Evolutionary conservation across 2,888 invertebrate species (phyloP), one percentile per base, ranked within the genome.

Genomic region (Gerris lacustris): DNA sequence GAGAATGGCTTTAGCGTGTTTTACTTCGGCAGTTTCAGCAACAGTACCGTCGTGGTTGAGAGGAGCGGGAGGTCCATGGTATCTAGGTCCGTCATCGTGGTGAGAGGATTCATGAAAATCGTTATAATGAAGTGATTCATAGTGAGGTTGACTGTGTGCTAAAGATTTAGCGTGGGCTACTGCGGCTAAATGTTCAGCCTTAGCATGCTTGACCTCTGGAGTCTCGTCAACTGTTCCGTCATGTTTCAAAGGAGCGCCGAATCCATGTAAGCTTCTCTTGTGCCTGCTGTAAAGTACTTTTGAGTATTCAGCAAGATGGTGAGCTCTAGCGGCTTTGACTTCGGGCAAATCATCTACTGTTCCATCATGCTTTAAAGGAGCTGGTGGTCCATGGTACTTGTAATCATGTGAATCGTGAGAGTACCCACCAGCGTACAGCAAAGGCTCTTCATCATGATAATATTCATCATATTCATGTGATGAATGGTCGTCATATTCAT

Each of bases 281-380:
- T 69, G 72, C 74, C 76, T 76, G 31, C 31, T 31, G 76, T 78
- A 78, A 78, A 78, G 77, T 77, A 77, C 79, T 79, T 75, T 79
- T 78, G 78, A 79, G 79, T 78, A 79, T 77, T 77, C 80, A 18
- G 76, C 79, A 67, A 82, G 76, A 75, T 83, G 83, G 62, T 76
- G 78, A 43, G 77, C 78, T 74, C 80, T 81, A 67, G 83, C 83
- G 31, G 80, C 79, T 0, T 78, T 79, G 9, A 83, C 83, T 77
- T 83, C 83, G 11, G 82, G 80, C 0, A 82, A 82, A 73, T 84
- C 83, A 45, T 70, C 73, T 44, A 80, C 80, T 67, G 76, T 76
- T 72, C 73, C 73, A 63, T 77, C 77, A 15, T 76, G 73, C n/a
- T 68, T 69, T 66, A 63, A 66, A 62, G 68, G 66, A 63, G 76